Base-by-base conservation (phyloP, 2,797 vertebrate species). In the Pseudochaenichthys georgianus region DNA sequence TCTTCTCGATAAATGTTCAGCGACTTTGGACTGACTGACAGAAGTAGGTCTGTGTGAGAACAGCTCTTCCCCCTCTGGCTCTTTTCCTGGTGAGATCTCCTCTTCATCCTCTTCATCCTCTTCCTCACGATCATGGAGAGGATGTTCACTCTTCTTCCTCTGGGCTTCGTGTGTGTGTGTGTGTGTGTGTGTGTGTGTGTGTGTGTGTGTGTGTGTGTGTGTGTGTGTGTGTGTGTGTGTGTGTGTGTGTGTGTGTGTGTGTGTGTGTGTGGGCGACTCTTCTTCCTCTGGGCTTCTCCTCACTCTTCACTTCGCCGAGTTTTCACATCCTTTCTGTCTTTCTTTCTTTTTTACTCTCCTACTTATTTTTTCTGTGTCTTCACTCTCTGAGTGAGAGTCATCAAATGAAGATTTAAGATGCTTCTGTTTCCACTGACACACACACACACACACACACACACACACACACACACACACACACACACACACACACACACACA, bases 371-470 rank as follows among this genome's bases (percentile, higher is more conserved):
- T 34, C 47, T 46, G 70, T 54, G 45, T 87, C 75, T 85, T 77
- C 67, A 52, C 85, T 64, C 82, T 83, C 80, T 82, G 75, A 88
- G 77, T 86, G 77, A 90, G 87, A 92, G 81, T 92, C 87, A 91
- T 95, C 90, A 93, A 91, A 94, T 92, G 90, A 92, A 94, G 92
- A 94, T 95, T 92, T 93, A 94, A 93, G 87, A 93, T 77, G 68
- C 81, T 80, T 87, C 83, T 89, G 84, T 88, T 92, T 92, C 89
- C 83, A 77, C 83, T 90, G 86, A 91, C 87, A 88, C 85, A 59
- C 87, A 43, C 34, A 43, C 65, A 51, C 48, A 12, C 47, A 38
- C 47, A 57, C 65, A 64, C 38, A 19, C 28, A 65, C 50, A 60
- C 69, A 53, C 51, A 43, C 38, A 53, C 43, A 64, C 59, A 58